Evolutionary conservation across 2,797 vertebrate species (phyloP), one percentile per base, ranked within the genome.

Genomic region (Macropodus opercularis): DNA sequence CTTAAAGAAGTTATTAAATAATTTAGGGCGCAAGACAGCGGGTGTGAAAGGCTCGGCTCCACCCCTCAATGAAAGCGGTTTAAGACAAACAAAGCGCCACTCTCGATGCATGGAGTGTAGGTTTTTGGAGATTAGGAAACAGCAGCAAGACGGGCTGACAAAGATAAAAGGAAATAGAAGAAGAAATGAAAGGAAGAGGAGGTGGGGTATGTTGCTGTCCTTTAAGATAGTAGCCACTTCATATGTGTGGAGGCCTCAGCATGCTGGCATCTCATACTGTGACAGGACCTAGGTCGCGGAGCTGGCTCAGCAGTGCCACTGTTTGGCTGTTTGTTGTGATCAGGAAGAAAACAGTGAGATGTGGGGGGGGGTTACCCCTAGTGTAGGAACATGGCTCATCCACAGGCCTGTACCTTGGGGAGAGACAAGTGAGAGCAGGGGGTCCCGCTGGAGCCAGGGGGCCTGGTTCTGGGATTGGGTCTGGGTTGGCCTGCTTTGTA

Each of bases 401-500:
- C 24, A 63, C 58, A 66, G 71, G 78, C 77, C 80, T 65, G 74
- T 81, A 82, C 81, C 79, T 82, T 80, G 71, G 85, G 86, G 85
- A 87, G 71, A 80, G 42, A 60, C 62, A 9, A 81, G 66, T 58
- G 62, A 80, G 71, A 85, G 81, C 80, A 80, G 77, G 81, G 79
- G 84, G 87, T 83, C 85, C 80, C 19, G 53, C 62, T 74, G 83
- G 85, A 84, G 86, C 83, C 77, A 77, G 76, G 77, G 78, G 83
- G 63, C 75, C 81, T 69, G 79, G 89, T 63, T 86, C 82, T 82
- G 85, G 80, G 83, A 75, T 65, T 76, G 77, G 72, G 73, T 84
- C 75, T 83, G 76, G 77, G 71, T 72, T 76, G 84, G 75, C 79
- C 85, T 81, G 86, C 90, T 92, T 90, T 91, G 91, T 92, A 93